These are phyloP conservation scores for Pterostichus niger DNA, from an alignment of 2,888 invertebrate genomes.

Conservation along the genomic window DNA sequence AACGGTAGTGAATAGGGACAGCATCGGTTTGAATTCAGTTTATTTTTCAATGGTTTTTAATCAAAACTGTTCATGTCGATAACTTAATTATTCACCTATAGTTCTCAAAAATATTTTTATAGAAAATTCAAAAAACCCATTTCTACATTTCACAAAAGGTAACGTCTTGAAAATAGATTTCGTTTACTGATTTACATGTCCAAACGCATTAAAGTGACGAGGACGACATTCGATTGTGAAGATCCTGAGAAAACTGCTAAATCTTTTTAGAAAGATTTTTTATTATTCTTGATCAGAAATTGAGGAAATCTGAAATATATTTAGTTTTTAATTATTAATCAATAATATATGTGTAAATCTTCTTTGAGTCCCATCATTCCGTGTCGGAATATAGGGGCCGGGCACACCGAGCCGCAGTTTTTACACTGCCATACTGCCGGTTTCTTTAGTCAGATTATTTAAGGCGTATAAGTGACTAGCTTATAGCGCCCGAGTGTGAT, in stretches of 20 bases:
- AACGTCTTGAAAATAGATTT: slow-evolving; percentile 21
- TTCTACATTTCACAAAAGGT: background rate
- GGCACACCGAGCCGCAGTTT: too few relatives aligned
- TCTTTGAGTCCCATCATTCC: too few relatives aligned
- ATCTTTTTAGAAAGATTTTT: background rate
- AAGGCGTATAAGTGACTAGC: too few relatives aligned
- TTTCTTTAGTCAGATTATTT: too few relatives aligned
- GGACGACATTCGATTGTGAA: background rate
- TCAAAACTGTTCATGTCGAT: slow-evolving; percentile 18
- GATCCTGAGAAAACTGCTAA: background rate
- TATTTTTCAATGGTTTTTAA: slow-evolving; percentile 23
- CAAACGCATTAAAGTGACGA: background rate
- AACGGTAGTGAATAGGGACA: slow-evolving; percentile 1
- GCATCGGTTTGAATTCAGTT: slow-evolving; percentile 21
- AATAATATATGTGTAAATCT: too few relatives aligned
- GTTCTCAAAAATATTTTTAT: slow-evolving; percentile 25
- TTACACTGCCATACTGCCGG: too few relatives aligned
- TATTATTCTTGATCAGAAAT: background rate
- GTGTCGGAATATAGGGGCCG: too few relatives aligned
- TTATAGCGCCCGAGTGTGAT: too few relatives aligned
- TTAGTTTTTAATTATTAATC: too few relatives aligned
- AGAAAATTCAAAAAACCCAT: background rate
- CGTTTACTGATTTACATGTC: slow-evolving; percentile 1
- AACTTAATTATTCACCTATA: slow-evolving; percentile 21
- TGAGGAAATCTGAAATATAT: too few relatives aligned